Conservation (phyloP, 2,797 vertebrate genomes). For the Enteromius thamalakanensis region DNA sequence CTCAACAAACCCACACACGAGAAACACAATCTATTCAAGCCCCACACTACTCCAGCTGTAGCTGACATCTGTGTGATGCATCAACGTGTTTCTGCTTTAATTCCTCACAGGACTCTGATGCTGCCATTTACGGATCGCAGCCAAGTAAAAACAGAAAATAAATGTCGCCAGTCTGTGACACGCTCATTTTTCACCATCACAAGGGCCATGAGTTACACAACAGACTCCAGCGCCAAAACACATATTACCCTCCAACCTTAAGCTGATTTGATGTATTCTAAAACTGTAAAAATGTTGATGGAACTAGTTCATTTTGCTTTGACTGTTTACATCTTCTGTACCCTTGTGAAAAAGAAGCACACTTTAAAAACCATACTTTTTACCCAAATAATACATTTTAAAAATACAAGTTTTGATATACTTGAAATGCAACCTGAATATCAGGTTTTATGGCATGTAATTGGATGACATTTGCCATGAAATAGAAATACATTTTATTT, state of each 20-base stretch:
- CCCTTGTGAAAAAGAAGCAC: neutral
- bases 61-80: slow-evolving; percentile 20
- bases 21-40: neutral
- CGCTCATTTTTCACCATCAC: slow-evolving; percentile 24
- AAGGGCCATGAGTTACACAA: slow-evolving; percentile 23
- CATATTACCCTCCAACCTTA: neutral
- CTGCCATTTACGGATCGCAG: neutral
- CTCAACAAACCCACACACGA: slow-evolving; percentile 9
- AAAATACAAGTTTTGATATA: neutral
- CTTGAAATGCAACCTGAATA: neutral
- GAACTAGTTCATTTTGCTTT: neutral
- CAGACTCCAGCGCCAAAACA: neutral
- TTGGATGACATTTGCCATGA: neutral
- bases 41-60: slow-evolving; percentile 14
- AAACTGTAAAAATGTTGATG: neutral
- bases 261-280: neutral
- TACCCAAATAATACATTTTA: neutral
- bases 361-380: neutral
- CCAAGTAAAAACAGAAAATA: slow-evolving; percentile 21
- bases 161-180: slow-evolving; percentile 19
- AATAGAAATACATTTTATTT: neutral
- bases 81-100: neutral
- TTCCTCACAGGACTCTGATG: neutral
- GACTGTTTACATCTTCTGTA: no score
- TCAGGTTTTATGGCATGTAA: neutral